A percentile compares a stretch with the other conserved stretches of the same genome.
phyloP scores from a whole-genome alignment of 2,797 vertebrate genomes.

The Betta splendens region DNA sequence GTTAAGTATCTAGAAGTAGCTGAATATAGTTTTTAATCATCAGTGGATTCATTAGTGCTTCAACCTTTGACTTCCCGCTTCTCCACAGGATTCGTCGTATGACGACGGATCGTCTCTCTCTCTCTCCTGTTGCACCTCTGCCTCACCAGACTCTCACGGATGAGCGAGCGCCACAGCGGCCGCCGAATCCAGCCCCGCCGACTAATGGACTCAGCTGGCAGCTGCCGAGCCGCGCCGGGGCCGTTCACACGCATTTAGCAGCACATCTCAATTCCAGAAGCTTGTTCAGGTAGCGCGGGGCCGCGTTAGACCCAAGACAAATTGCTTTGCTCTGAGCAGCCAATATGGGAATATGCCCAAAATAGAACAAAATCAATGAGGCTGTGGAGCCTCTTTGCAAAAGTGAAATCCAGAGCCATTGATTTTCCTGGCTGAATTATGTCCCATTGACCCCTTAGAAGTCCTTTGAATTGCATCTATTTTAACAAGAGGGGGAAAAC shows the following conservation, averaged over 20 bases:
- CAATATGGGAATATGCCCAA: slow-evolving; percentile 65
- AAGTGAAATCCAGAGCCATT: slow-evolving; percentile 68
- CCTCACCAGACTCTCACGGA: slow-evolving; percentile 51
- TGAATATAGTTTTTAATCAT: no score
- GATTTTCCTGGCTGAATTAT: slow-evolving; percentile 75
- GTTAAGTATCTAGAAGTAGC: no score
- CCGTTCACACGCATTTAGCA: slow-evolving; percentile 69
- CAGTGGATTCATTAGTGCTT: no score
- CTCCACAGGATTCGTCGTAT: background rate
- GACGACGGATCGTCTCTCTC: background rate
- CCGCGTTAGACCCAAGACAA: slow-evolving; percentile 54
- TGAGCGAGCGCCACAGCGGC: slow-evolving; percentile 47
- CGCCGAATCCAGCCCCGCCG: slow-evolving; percentile 57
- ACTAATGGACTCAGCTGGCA: slow-evolving; percentile 76
- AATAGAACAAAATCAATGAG: slow-evolving; percentile 77
- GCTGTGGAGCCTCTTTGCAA: slow-evolving; percentile 47
- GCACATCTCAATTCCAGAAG: slow-evolving; percentile 69
- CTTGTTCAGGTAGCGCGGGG: slow-evolving; percentile 61
- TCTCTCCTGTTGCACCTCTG: slow-evolving; percentile 12
- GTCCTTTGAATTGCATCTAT: slow-evolving; percentile 60
- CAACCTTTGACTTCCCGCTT: slow-evolving; percentile 30
- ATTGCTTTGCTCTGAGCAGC: slow-evolving; percentile 51
- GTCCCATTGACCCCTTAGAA: slow-evolving; percentile 61
- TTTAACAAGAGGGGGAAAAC: slow-evolving; percentile 50
- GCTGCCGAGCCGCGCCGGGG: slow-evolving; percentile 66